Percentiles rank a stretch among this genome's conserved stretches.
Evolutionary conservation across 2,113 vertebrate species (phyloP).

Genomic region (Cromileptes altivelis): DNA sequence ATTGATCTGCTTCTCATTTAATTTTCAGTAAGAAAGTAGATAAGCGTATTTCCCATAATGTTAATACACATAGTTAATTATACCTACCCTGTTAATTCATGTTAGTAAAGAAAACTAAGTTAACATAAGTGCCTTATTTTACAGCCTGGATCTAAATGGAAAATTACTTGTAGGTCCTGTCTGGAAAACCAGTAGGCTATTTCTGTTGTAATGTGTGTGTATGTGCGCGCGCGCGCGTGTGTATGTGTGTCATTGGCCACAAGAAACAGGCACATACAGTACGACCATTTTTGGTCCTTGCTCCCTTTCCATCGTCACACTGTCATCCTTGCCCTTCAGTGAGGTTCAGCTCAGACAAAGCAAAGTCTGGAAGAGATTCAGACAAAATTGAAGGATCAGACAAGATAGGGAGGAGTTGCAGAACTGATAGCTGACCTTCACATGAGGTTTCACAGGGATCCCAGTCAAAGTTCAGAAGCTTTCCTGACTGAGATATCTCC

Average conservation of each 20-base stretch:
- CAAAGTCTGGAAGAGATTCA: slow-evolving; percentile 43
- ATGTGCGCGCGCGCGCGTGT: slow-evolving; percentile 1
- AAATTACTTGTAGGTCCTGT: slow-evolving; percentile 2
- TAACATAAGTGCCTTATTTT: neutral
- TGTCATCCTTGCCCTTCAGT: slow-evolving; percentile 41
- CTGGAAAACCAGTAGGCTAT: slow-evolving; percentile 23
- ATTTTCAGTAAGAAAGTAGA: neutral
- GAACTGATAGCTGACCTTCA: slow-evolving; percentile 62
- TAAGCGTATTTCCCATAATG: neutral
- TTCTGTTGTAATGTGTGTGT: slow-evolving; percentile 19
- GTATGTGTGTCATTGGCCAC: slow-evolving; percentile 42
- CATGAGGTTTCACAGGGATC: slow-evolving; percentile 35
- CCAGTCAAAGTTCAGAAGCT: slow-evolving; percentile 28
- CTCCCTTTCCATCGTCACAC: slow-evolving; percentile 27
- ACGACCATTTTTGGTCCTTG: slow-evolving; percentile 70
- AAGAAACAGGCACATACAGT: slow-evolving; percentile 48
- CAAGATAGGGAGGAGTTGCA: slow-evolving; percentile 6
- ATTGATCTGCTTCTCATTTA: neutral
- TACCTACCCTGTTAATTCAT: neutral
- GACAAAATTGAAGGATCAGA: slow-evolving; percentile 34
- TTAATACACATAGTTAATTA: neutral
- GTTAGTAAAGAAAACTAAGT: neutral
- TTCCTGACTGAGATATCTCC: slow-evolving; percentile 29
- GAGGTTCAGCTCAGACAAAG: slow-evolving; percentile 31
- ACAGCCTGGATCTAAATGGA: slow-evolving; percentile 9